Evolutionary conservation across 2,888 invertebrate genomes (phyloP), one percentile per base, ranked within the genome.

Genomic region (Encarsia formosa): DNA sequence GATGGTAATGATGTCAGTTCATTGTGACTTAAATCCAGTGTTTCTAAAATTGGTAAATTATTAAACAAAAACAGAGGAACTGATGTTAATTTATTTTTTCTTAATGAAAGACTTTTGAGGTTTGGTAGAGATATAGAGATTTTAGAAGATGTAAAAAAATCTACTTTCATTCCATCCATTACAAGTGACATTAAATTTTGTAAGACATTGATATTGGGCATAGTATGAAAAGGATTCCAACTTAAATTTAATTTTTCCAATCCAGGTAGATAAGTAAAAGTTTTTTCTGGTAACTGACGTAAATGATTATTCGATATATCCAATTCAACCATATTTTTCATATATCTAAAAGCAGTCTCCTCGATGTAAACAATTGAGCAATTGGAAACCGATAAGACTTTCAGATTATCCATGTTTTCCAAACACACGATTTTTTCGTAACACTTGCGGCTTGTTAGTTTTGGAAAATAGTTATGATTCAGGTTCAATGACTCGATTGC

Each of bases 231-330:
- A 20, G 44, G n/a, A 22, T 52, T 56, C 16, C 32, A 32, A 23
- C 47, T 48, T 9, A 54, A 16, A 32, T 42, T 32, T 22, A 54
- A 34, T 15, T 26, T 34, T 13, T n/a, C n/a, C 31, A 54, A 19
- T 15, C 23, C 20, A 18, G 19, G 39, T 13, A 56, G 13, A 4
- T 41, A 40, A 9, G 23, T 22, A 29, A 59, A 57, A 8, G 43
- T 26, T 5, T 35, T 44, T 34, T 42, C 20, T 15, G 31, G 34
- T 11, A 60, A 41, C 9, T 37, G 18, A 8, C n/a, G 24, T 3
- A 60, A 32, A 1, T 41, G 2, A 44, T 60, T 60, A 11, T 37
- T 20, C 2, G 60, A 57, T 2, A 60, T 34, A 41, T 58, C 50
- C 16, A 58, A 46, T 9, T 11, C 9, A 8, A 19, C 8, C 11